Percentiles rank a stretch among this genome's conserved stretches.
phyloP scores from a whole-genome alignment of 2,113 vertebrate species.

The Copsychus sechellarum region DNA sequence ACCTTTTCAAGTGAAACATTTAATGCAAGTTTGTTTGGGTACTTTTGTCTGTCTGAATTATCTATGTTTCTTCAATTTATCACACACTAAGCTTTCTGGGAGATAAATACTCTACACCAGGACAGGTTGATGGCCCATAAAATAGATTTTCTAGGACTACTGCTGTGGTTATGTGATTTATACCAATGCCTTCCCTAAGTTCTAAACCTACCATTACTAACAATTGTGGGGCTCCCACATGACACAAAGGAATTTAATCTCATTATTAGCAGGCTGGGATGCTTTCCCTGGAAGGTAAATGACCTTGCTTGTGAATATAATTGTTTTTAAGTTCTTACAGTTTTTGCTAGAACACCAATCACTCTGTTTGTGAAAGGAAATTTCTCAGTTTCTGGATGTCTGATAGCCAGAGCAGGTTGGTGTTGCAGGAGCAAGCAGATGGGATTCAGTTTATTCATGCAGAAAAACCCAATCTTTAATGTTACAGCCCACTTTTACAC shows the following conservation, averaged over 20 bases:
- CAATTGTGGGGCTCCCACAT: not conserved
- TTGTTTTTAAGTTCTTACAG: not conserved
- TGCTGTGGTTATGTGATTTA: not conserved
- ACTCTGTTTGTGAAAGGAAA: not conserved
- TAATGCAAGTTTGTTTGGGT: not conserved
- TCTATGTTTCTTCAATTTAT: not conserved
- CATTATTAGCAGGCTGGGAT: not conserved
- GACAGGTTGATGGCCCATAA: conserved; percentile 28
- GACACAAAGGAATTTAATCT: not conserved
- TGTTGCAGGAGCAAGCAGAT: no score
- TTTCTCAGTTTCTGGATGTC: not conserved
- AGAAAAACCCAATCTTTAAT: no score
- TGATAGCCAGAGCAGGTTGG: not conserved
- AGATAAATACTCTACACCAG: not conserved
- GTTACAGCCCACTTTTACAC: no score
- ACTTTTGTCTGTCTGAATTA: not conserved
- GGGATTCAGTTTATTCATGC: no score
- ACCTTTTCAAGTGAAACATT: not conserved
- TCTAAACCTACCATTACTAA: not conserved
- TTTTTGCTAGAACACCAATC: not conserved
- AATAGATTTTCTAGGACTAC: conserved; percentile 22
- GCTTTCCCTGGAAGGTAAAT: not conserved
- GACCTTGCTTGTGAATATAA: not conserved
- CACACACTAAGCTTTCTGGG: not conserved
- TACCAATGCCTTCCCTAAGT: not conserved